Evolutionary conservation across 2,797 vertebrate species (phyloP), one percentile per base, ranked within the genome.

Genomic region (Paedocypris micromegethes): DNA sequence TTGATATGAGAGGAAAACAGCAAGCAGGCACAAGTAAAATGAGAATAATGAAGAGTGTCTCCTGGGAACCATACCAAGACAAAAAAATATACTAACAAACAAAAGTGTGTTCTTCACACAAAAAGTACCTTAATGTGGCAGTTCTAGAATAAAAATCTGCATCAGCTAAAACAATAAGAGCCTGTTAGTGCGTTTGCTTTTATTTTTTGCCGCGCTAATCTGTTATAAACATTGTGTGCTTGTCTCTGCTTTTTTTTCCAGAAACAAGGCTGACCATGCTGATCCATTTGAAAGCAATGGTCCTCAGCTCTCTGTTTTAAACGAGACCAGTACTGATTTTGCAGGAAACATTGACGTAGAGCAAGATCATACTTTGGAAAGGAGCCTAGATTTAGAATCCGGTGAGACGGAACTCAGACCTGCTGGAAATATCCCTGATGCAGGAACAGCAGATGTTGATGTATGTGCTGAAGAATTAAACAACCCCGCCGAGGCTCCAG

Each of bases 241-340:
- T 46, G 60, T 57, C 62, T 59, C 43, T 46, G 23, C 41, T 66
- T 53, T 51, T 63, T 38, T 50, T 80, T 86, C 74, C 77, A 91
- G 90, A 75, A 79, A 77, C 72, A 77, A 77, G 46, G 61, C 71
- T 49, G 49, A 44, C 50, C 51, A 37, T 47, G 8, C 57, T 40
- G 74, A 76, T 9, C 77, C 70, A 39, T 70, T 44, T 47, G 54
- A 64, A 73, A 55, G 59, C 65, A 72, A 65, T 61, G 83, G 81
- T 83, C 75, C 68, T 77, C 47, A 79, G 64, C 70, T 52, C 66
- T 51, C 73, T 77, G 49, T 40, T 48, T 63, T 77, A 75, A 55
- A 62, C 39, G 5, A 58, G 63, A 47, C 42, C 73, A 62, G 65
- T 38, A 75, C 75, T 39, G 41, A 46, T 49, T 41, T 81, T 9